Evolutionary conservation across 2,113 vertebrate species (phyloP), one percentile per base, ranked within the genome.

Genomic region (Nothobranchius furzeri): DNA sequence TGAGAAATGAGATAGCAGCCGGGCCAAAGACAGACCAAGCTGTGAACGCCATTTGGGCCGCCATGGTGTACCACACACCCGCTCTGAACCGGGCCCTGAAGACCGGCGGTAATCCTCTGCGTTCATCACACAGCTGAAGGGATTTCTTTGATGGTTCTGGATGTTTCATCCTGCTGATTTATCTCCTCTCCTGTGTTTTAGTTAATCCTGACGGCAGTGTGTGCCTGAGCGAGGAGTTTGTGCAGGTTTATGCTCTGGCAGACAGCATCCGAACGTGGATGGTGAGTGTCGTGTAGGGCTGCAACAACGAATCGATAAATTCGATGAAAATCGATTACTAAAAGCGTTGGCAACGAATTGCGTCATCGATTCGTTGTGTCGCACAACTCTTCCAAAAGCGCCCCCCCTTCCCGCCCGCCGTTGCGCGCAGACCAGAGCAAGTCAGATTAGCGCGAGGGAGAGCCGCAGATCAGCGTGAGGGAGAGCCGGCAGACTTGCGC

Each of bases 211-310:
- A 93, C 56, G 94, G 95, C 74, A 94, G 93, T 78, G 82, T 86
- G 7, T 78, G 89, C 79, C 86, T 98, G 59, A 91, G 84, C 60
- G 96, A 98, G 50, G 96, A 98, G 17, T 95, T 99, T 79, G 87
- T 94, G 45, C 95, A 98, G 81, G 95, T 95, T 0, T 98, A 96
- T 82, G 78, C 91, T 11, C 82, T 98, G 78, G 96, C 97, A 17
- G 96, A 99, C 87, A 91, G 95, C 60, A 96, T 99, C 90, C 93
- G 95, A 90, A 96, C 96, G 63, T 99, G 98, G 98, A 99, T 98
- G 96, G 98, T 98, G 91, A 95, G 96, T 79, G 40, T 48, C 35
- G 4, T n/a, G n/a, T n/a, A n/a, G n/a, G n/a, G n/a, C n/a, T n/a
- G n/a, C n/a, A n/a, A n/a, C n/a, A n/a, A n/a, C n/a, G n/a, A n/a